phyloP scores from a whole-genome alignment of 2,797 vertebrate species.

The Anniella stebbinsi region DNA sequence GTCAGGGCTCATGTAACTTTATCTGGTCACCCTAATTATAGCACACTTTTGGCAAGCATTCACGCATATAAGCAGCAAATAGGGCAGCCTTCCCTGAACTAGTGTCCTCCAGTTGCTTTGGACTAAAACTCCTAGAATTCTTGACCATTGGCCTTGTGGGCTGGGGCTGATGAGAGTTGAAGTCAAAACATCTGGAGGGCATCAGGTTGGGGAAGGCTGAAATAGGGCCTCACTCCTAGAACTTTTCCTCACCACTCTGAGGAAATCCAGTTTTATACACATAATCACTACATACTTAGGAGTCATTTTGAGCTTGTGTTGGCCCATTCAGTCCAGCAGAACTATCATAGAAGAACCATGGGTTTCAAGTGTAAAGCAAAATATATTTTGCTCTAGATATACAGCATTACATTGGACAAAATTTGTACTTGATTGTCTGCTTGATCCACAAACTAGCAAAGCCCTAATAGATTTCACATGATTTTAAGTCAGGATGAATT shows the following conservation, averaged over 20 bases:
- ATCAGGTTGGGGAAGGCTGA: no score
- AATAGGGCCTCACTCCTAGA: accelerated
- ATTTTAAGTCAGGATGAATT: not conserved
- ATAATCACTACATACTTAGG: not conserved
- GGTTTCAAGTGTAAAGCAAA: not conserved
- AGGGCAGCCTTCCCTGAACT: no score
- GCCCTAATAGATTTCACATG: not conserved
- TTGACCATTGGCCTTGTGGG: no score
- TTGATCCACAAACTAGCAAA: not conserved
- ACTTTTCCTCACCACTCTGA: not conserved
- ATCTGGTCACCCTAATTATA: no score
- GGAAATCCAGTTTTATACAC: not conserved
- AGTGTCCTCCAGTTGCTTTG: no score
- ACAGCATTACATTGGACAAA: not conserved
- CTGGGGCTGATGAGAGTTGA: no score
- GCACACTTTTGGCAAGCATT: not conserved
- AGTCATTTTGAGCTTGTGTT: not conserved
- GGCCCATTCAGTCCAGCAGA: not conserved
- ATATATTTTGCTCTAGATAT: not conserved
- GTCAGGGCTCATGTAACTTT: no score
- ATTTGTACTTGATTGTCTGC: not conserved
- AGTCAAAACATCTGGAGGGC: no score
- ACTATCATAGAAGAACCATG: not conserved
- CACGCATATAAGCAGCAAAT: accelerated
- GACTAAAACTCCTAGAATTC: no score